Conservation (phyloP, 2,888 invertebrate genomes). For the Parnassius smintheus region DNA sequence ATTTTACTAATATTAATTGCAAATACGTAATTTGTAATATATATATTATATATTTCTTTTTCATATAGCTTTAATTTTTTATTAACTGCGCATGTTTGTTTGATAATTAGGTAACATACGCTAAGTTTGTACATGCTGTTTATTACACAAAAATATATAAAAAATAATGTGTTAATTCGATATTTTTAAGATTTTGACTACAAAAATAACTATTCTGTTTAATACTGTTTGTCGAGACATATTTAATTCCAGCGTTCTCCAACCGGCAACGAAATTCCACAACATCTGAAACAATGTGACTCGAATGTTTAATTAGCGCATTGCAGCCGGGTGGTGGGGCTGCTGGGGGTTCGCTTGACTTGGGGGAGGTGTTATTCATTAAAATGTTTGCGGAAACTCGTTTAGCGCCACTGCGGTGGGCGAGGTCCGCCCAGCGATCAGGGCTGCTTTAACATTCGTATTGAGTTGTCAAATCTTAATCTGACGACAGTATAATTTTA, state of each 20-base stretch:
- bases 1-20: no score
- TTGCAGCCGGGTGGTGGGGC: slow-evolving; percentile 56
- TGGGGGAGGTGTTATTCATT: slow-evolving; percentile 77
- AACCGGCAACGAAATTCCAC: slow-evolving; percentile 53
- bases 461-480: background rate
- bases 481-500: background rate
- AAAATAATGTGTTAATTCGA: slow-evolving; percentile 1
- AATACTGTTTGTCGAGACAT: slow-evolving; percentile 35
- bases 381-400: slow-evolving; percentile 81
- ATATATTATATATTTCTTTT: no score
- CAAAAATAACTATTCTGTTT: slow-evolving; percentile 23
- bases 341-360: slow-evolving; percentile 32
- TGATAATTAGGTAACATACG: no score
- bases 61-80: no score
- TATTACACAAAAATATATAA: slow-evolving; percentile 8
- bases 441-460: slow-evolving; percentile 29
- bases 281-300: slow-evolving; percentile 75
- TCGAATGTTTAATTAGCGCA: slow-evolving; percentile 80
- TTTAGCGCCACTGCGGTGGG: slow-evolving; percentile 75
- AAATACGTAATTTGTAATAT: no score
- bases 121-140: background rate
- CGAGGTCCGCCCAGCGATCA: slow-evolving; percentile 42
- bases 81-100: no score
- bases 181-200: slow-evolving; percentile 14
- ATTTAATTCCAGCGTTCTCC: slow-evolving; percentile 46